Base-by-base conservation (phyloP, 2,888 invertebrate genomes). In the Caradrina kadenii region DNA sequence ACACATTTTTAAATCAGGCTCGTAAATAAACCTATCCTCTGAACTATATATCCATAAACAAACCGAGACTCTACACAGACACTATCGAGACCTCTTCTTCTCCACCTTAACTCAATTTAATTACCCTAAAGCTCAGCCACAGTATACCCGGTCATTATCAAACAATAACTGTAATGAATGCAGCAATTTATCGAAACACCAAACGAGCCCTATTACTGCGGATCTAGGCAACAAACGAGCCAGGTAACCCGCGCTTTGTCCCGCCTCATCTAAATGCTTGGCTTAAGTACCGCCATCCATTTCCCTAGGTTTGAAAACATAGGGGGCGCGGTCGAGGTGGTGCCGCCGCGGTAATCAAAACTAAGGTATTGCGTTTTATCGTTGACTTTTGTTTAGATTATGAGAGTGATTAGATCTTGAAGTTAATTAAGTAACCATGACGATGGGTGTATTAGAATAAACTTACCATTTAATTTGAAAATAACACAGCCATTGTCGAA, bases 211-310 rank as follows among this genome's bases (percentile, higher is more conserved):
- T 52, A 67, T 64, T 69, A 67, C 35, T 45, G 21, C 42, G 42
- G 49, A 35, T 39, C 63, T 63, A 17, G 54, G 56, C 49, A 71
- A 72, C 66, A 64, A 72, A 84, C 68, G 72, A 78, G 66, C 26
- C 65, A 71, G 70, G 61, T 69, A 67, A 69, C 63, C 61, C 21
- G 13, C 61, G 63, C 76, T 69, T 61, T 56, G 76, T 78, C 45
- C 60, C 48, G 55, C 19, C 54, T 52, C 42, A 61, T 55, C 73
- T 66, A 68, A 67, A 66, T 69, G 73, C 63, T 73, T 26, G 6
- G n/a, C 26, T 35, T 63, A 65, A 81, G 62, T 45, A 73, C 72
- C 42, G 62, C 49, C 71, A 83, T 83, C 78, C 64, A 80, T 84
- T 69, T 61, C 22, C 50, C 67, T 60, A 26, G 53, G 50, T 50